A percentile compares a stretch with the other conserved stretches of the same genome.
phyloP scores from a whole-genome alignment of 2,888 invertebrate species.

The Loripinus fragilis region DNA sequence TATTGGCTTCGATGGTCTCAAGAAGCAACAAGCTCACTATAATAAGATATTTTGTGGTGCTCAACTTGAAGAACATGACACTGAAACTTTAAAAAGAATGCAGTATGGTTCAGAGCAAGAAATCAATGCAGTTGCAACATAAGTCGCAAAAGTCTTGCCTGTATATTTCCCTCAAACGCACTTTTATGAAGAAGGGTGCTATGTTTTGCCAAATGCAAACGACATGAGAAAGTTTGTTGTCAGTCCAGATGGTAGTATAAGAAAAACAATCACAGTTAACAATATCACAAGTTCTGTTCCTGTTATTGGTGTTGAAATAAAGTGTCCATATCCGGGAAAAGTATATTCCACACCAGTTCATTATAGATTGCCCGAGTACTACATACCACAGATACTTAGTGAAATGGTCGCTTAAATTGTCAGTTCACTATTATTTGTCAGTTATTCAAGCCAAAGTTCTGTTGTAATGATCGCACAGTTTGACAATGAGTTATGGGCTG shows the following conservation, averaged over 20 bases:
- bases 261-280: not conserved
- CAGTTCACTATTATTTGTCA: slow-evolving; percentile 9
- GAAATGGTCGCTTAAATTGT: slow-evolving; percentile 41
- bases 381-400: slow-evolving; percentile 41
- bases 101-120: not conserved
- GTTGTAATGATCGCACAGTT: too few relatives aligned
- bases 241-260: slow-evolving; percentile 1
- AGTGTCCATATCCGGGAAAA: slow-evolving; percentile 52
- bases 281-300: too few relatives aligned
- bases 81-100: not conserved
- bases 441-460: not conserved
- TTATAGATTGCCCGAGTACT: too few relatives aligned
- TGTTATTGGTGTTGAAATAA: slow-evolving; percentile 33
- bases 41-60: not conserved
- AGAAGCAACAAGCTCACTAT: slow-evolving; percentile 5
- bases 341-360: slow-evolving; percentile 28
- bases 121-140: slow-evolving; percentile 14
- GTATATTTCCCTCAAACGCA: not conserved
- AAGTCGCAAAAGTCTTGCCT: slow-evolving; percentile 6
- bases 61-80: not conserved
- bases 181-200: slow-evolving; percentile 14
- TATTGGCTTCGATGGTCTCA: slow-evolving; percentile 5
- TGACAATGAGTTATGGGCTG: too few relatives aligned
- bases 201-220: not conserved
- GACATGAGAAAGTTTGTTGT: too few relatives aligned